Base-by-base conservation (phyloP, 2,797 vertebrate species). In the Acipenser oxyrinchus region DNA sequence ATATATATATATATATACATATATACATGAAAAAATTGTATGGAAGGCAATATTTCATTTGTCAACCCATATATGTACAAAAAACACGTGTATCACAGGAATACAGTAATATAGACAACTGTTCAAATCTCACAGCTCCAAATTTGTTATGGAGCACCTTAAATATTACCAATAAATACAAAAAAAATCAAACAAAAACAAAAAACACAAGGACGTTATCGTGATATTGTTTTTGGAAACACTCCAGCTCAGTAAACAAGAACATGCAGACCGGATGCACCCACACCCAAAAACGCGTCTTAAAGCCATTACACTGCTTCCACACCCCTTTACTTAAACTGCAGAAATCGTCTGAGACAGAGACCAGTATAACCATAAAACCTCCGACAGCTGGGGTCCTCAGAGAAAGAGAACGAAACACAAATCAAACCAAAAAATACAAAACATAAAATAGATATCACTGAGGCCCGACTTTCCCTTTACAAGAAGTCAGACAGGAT, bases 401-500 rank as follows among this genome's bases (percentile, higher is more conserved):
- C 71, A 8, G 4, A 73, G 75, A 69, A 66, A 48, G 11, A n/a
- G 57, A 10, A 10, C 12, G 10, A 23, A 66, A 7, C 6, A 70
- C 72, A 71, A 73, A 78, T 76, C 79, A 79, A 73, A 76, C 65
- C 61, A 72, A 64, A 18, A 70, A 70, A 79, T 86, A 75, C 63
- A 55, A 58, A 59, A 64, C 55, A 63, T 37, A 71, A 71, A 67
- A 68, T 9, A 52, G n/a, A 18, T 52, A 66, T 53, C 48, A 52
- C 37, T n/a, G 49, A 52, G 69, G 74, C 48, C 61, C 64, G 66
- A 62, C 74, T 75, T 76, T 71, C 76, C 76, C 77, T 88, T 88
- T 88, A 71, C 81, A 88, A 70, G 65, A 69, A 80, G 82, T 83
- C 83, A 86, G 84, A 79, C 83, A 76, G 72, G 73, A 74, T 77